Evolutionary conservation across 2,113 vertebrate species (phyloP).

Genomic region (Cryptotis parvus): DNA sequence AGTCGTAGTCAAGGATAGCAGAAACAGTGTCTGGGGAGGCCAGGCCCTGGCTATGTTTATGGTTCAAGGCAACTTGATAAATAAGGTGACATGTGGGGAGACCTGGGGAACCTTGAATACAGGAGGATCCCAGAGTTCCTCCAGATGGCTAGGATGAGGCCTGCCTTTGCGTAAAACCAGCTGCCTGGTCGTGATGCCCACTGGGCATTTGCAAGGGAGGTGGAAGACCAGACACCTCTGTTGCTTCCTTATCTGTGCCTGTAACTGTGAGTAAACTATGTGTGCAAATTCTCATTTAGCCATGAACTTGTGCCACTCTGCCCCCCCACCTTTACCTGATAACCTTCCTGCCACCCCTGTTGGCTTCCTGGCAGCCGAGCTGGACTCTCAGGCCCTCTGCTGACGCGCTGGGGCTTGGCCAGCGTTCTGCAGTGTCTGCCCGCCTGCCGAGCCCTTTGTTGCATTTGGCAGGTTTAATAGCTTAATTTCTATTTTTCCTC

Average conservation of each 20-base stretch:
- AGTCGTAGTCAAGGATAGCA: not conserved
- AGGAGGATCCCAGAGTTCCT: not conserved
- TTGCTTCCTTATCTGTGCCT: not conserved
- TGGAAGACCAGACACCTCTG: not conserved
- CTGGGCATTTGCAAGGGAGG: not conserved
- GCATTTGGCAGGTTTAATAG: constrained; percentile 75
- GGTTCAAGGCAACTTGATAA: not conserved
- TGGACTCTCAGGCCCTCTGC: constrained; percentile 4
- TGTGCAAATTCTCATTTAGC: constrained; percentile 12
- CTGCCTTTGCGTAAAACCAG: not conserved
- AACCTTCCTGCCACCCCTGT: not conserved
- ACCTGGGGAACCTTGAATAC: not conserved
- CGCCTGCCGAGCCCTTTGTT: constrained; percentile 67
- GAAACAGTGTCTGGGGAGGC: not conserved
- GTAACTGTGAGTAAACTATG: not conserved
- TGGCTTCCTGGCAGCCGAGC: not conserved
- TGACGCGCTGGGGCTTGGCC: too few relatives aligned
- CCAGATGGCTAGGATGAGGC: not conserved
- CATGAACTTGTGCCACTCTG: not conserved
- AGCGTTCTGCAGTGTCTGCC: constrained; percentile 49
- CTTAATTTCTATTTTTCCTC: constrained; percentile 77
- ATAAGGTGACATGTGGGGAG: not conserved
- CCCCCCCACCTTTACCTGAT: not conserved
- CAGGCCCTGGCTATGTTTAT: not conserved
- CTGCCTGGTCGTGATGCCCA: not conserved